Evolutionary conservation across 2,888 invertebrate genomes (phyloP).

Genomic region (Tupiocoris notatus): DNA sequence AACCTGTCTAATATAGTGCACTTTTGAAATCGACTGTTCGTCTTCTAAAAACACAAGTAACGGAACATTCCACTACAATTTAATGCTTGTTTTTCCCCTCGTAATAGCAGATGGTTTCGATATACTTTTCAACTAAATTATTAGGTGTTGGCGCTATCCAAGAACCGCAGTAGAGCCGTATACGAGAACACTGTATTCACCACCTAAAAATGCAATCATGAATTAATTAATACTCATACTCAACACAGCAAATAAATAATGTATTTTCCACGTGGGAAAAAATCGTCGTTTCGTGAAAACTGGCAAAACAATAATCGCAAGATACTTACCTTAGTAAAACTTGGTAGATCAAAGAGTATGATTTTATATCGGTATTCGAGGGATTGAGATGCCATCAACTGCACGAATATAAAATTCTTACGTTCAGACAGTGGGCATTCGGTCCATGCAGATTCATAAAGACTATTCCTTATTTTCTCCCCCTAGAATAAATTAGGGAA

Average conservation of each 20-base stretch:
- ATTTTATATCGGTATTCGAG: slow-evolving; percentile 25
- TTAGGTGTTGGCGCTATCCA: too few relatives aligned
- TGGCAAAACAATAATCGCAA: too few relatives aligned
- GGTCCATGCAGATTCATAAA: slow-evolving; percentile 20
- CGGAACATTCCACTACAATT: too few relatives aligned
- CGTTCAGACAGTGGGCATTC: not conserved
- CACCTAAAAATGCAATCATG: slow-evolving; percentile 5
- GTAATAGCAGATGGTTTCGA: too few relatives aligned
- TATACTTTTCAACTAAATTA: too few relatives aligned
- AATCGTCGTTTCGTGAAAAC: too few relatives aligned
- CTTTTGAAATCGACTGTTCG: too few relatives aligned
- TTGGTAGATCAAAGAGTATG: slow-evolving; percentile 19
- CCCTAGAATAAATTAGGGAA: slow-evolving; percentile 1
- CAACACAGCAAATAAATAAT: too few relatives aligned
- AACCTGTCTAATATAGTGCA: too few relatives aligned
- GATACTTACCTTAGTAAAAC: slow-evolving; percentile 8
- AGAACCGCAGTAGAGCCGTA: slow-evolving; percentile 21
- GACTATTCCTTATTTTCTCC: not conserved
- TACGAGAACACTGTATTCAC: slow-evolving; percentile 29
- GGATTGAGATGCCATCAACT: not conserved
- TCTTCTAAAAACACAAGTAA: too few relatives aligned
- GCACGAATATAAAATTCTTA: slow-evolving; percentile 12
- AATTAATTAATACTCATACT: not conserved
- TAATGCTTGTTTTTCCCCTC: too few relatives aligned
- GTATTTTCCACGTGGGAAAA: too few relatives aligned